Conservation (phyloP, 2,888 invertebrate genomes). For the Macrophya annulata region DNA sequence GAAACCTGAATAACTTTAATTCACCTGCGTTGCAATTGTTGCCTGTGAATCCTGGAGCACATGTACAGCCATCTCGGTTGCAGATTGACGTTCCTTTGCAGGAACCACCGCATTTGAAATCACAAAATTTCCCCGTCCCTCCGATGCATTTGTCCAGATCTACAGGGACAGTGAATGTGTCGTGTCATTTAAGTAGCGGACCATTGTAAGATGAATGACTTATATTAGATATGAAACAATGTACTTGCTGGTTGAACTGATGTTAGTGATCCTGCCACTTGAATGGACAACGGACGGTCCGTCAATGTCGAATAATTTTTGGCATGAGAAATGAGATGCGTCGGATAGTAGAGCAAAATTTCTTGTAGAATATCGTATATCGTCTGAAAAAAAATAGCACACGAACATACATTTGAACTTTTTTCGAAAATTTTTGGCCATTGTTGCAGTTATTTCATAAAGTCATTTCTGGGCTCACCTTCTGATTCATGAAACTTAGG, state of each 20-base stretch:
- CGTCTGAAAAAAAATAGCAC: neutral
- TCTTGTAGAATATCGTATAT: neutral
- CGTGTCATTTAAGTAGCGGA: neutral
- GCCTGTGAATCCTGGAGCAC: neutral
- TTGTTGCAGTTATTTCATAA: neutral
- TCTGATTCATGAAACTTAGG: too few species aligned
- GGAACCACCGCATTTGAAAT: neutral
- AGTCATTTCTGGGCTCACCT: neutral
- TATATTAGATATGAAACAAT: neutral
- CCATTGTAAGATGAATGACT: neutral
- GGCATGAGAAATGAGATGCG: neutral
- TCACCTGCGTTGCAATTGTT: neutral
- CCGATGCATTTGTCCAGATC: neutral
- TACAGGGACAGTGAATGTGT: neutral
- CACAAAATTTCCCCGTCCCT: neutral
- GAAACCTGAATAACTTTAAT: neutral
- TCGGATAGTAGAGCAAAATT: neutral
- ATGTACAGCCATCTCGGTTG: neutral
- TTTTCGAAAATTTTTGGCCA: neutral
- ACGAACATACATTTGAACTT: neutral
- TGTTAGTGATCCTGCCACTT: neutral
- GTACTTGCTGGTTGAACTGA: neutral
- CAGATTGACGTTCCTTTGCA: conserved; percentile 14
- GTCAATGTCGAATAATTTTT: neutral
- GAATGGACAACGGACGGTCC: neutral